phyloP scores from a whole-genome alignment of 2,888 invertebrate genomes.

The Azorinus chamasolen region DNA sequence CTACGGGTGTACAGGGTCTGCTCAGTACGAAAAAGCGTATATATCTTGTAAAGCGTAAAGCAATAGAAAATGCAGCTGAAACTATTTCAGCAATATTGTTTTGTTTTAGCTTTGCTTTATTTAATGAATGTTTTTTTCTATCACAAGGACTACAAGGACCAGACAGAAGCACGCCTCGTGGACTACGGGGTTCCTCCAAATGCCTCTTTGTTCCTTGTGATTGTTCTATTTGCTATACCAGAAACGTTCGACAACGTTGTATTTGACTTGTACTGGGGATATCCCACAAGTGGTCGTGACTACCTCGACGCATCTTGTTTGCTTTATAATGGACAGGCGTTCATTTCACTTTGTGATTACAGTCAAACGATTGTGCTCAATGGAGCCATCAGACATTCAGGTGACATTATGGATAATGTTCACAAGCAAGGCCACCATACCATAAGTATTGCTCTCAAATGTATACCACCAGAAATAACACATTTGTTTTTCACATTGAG shows the following conservation, averaged over 20 bases:
- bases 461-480: constrained; percentile 62
- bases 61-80: too few relatives aligned
- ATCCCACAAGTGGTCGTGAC: constrained; percentile 61
- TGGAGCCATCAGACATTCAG: constrained; percentile 61
- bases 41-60: too few relatives aligned
- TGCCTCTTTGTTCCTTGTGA: constrained; percentile 63
- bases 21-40: too few relatives aligned
- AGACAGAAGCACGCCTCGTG: constrained; percentile 28
- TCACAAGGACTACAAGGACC: too few relatives aligned
- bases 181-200: constrained; percentile 64
- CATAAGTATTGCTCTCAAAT: constrained; percentile 66
- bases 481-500: constrained; percentile 75
- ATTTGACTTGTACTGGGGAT: constrained; percentile 74
- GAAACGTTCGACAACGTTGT: constrained; percentile 70
- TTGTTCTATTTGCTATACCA: constrained; percentile 68
- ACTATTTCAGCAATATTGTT: too few relatives aligned
- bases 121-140: too few relatives aligned
- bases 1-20: too few relatives aligned
- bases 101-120: too few relatives aligned
- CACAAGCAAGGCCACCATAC: constrained; percentile 70
- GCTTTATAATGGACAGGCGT: constrained; percentile 40
- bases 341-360: constrained; percentile 47
- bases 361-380: neutral
- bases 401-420: constrained; percentile 66
- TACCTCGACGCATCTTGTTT: constrained; percentile 73